Percentiles rank a stretch among this genome's conserved stretches.
These are phyloP conservation scores for Eurosta solidaginis DNA, from an alignment of 1,140 invertebrate species.

Conservation along the genomic window DNA sequence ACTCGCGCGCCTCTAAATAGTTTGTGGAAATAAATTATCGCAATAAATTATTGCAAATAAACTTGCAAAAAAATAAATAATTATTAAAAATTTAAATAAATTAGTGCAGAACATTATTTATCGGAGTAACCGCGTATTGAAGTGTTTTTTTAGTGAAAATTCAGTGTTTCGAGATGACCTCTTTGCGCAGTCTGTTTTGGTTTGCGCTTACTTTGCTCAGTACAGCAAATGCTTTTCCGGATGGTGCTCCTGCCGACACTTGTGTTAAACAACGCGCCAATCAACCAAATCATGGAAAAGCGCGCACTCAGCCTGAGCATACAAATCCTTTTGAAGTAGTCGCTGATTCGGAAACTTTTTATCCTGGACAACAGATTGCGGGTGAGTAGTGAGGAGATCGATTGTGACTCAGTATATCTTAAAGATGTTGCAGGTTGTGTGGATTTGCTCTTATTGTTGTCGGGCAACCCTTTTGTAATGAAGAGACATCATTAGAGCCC, in stretches of 20 bases:
- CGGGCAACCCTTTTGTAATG: no score
- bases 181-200: neutral
- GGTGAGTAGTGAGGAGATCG: neutral
- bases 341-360: conserved; percentile 67
- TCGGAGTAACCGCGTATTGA: neutral
- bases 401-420: neutral
- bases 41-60: neutral
- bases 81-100: neutral
- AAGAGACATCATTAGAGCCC: no score
- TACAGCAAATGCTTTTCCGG: conserved; percentile 65
- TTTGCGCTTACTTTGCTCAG: neutral
- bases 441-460: no score
- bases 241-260: conserved; percentile 76
- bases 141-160: no score
- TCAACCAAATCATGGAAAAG: conserved; percentile 75
- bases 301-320: conserved; percentile 66
- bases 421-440: no score
- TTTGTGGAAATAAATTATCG: neutral
- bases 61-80: neutral
- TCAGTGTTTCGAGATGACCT: neutral
- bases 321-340: conserved; percentile 70
- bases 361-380: conserved; percentile 68
- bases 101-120: neutral
- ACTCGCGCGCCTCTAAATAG: neutral
- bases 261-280: conserved; percentile 75